Conservation (phyloP, 2,797 vertebrate genomes). For the Hemibagrus guttatus region DNA sequence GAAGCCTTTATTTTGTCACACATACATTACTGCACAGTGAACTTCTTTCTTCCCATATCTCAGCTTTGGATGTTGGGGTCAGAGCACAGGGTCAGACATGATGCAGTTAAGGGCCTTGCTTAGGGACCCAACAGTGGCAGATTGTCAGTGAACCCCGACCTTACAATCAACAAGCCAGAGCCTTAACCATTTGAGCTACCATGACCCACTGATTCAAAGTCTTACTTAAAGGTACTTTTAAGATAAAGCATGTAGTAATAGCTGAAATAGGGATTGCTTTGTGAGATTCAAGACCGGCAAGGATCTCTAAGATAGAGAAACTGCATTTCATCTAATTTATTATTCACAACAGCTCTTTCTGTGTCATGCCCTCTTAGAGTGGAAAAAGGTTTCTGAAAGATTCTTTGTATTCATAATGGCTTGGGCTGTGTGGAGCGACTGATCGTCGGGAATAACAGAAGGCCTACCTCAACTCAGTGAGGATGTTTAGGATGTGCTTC, state of each 20-base stretch:
- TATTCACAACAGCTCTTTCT: not conserved
- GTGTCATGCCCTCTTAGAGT: not conserved
- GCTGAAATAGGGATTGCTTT: not conserved
- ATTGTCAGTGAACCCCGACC: too few relatives aligned
- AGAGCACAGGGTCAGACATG: too few relatives aligned
- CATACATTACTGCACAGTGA: too few relatives aligned
- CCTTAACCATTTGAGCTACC: too few relatives aligned
- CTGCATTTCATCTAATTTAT: not conserved
- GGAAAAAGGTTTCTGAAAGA: not conserved
- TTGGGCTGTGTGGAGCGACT: not conserved
- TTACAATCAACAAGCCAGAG: too few relatives aligned
- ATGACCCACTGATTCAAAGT: not conserved
- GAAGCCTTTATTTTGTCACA: too few relatives aligned
- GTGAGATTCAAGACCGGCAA: not conserved
- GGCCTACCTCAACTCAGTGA: not conserved
- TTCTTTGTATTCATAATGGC: not conserved
- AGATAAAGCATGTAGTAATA: not conserved
- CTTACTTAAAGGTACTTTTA: not conserved
- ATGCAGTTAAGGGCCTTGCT: too few relatives aligned
- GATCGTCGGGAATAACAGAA: not conserved
- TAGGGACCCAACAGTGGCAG: too few relatives aligned
- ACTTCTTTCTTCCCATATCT: too few relatives aligned
- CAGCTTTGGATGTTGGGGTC: too few relatives aligned
- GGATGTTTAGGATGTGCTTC: not conserved
- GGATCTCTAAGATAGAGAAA: not conserved